A percentile compares a stretch with the other conserved stretches of the same genome.
Evolutionary conservation across 2,888 invertebrate genomes (phyloP).

Genomic region (Tachina grossa): DNA sequence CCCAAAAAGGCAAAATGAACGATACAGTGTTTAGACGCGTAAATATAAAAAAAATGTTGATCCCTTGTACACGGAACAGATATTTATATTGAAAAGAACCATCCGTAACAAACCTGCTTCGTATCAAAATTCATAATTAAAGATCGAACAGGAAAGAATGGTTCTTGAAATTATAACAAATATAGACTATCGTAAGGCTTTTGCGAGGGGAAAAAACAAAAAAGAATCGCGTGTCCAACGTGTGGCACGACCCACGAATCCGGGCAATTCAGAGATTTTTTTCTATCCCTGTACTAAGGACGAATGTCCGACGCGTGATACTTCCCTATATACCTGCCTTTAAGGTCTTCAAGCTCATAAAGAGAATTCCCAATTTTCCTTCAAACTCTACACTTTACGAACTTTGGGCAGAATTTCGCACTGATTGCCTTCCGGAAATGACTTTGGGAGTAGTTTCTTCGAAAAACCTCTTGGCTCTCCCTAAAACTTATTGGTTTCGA

Average conservation of each 20-base stretch:
- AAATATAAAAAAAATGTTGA: too few relatives aligned
- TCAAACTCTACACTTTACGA: not conserved
- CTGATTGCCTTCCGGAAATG: not conserved
- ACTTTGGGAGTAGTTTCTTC: not conserved
- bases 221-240: not conserved
- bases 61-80: too few relatives aligned
- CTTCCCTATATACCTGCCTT: not conserved
- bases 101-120: conserved; percentile 18
- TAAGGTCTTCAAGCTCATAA: not conserved
- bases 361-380: not conserved
- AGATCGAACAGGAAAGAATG: conserved; percentile 4
- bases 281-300: not conserved
- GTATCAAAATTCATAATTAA: not conserved
- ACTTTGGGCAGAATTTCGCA: too few relatives aligned
- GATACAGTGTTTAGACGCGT: too few relatives aligned
- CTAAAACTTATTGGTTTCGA: not conserved
- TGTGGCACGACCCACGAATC: conserved; percentile 4
- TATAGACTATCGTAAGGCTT: too few relatives aligned
- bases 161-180: too few relatives aligned
- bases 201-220: too few relatives aligned
- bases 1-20: too few relatives aligned
- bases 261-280: not conserved
- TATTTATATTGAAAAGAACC: not conserved
- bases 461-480: not conserved
- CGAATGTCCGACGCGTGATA: conserved; percentile 1